Conservation (phyloP, 1,140 invertebrate genomes). For the Bombus huntii region DNA sequence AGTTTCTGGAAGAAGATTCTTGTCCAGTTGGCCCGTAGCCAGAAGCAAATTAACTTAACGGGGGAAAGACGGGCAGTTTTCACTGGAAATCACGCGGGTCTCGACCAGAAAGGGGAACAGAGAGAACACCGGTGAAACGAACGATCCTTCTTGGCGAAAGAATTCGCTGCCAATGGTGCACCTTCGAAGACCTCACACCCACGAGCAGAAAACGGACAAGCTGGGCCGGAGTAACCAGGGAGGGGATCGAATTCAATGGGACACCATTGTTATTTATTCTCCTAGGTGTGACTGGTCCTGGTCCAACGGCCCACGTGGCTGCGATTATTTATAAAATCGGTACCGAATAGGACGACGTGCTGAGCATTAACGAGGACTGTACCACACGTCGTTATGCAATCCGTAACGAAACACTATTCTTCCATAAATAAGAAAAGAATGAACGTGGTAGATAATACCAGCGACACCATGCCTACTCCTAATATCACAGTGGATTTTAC, state of each 20-base stretch:
- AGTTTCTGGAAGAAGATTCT: conserved; percentile 26
- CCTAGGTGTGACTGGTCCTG: conserved; percentile 65
- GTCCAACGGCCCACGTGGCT: conserved; percentile 57
- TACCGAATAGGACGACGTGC: conserved; percentile 64
- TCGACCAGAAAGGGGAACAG: conserved; percentile 17
- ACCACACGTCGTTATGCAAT: conserved; percentile 56
- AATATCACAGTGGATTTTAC: conserved; percentile 21
- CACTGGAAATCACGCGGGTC: conserved; percentile 54
- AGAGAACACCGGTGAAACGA: conserved; percentile 25
- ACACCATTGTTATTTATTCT: conserved; percentile 71
- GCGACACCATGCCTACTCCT: conserved; percentile 20
- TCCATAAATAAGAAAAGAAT: conserved; percentile 52
- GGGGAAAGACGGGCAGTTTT: conserved; percentile 65
- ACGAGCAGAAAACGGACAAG: conserved; percentile 48
- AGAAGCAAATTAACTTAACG: conserved; percentile 74
- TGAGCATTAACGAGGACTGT: conserved; percentile 59
- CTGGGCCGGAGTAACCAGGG: conserved; percentile 11
- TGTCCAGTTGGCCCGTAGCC: conserved; percentile 62
- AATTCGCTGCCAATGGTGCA: conserved; percentile 54
- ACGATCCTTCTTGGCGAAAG: conserved; percentile 48
- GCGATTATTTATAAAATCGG: conserved; percentile 70
- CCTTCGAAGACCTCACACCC: conserved; percentile 45
- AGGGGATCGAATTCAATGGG: conserved; percentile 66
- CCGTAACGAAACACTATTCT: conserved; percentile 23
- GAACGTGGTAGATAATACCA: conserved; percentile 53